A percentile compares a stretch with the other conserved stretches of the same genome.
Conservation (phyloP, 2,888 invertebrate species). For the Catocala fraxini region DNA sequence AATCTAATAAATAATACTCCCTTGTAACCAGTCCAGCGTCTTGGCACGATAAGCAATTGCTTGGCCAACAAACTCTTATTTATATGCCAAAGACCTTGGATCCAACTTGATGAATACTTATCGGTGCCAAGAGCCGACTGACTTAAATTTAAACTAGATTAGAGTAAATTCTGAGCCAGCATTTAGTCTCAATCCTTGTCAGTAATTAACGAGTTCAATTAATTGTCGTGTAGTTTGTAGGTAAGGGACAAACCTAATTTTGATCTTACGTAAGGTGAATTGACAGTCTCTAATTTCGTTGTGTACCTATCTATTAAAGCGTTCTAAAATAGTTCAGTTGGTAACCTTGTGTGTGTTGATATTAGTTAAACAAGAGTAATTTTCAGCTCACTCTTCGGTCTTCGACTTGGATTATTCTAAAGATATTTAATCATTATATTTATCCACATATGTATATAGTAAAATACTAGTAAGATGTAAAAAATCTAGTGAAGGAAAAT, state of each 20-base stretch:
- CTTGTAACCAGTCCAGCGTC: neutral
- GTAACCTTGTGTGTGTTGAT: too few species aligned
- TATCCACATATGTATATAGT: too few species aligned
- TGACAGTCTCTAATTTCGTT: too few species aligned
- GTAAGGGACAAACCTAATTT: neutral
- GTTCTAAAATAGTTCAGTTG: too few species aligned
- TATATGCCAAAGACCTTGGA: conserved; percentile 40
- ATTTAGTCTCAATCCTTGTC: conserved; percentile 6
- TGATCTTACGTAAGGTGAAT: neutral
- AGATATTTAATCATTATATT: too few species aligned
- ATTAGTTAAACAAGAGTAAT: too few species aligned
- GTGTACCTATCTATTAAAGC: too few species aligned
- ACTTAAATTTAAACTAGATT: conserved; percentile 37
- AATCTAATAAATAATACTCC: conserved; percentile 1
- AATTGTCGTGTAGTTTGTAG: conserved; percentile 2
- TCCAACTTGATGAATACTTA: conserved; percentile 33
- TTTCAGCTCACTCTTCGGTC: too few species aligned
- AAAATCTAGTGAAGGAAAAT: too few species aligned
- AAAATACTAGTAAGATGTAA: too few species aligned
- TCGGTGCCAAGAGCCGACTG: conserved; percentile 29
- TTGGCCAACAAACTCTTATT: conserved; percentile 33
- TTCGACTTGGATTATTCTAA: too few species aligned
- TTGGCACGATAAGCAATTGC: conserved; percentile 32
- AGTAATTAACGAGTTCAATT: conserved; percentile 6
- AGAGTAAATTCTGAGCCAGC: conserved; percentile 12